Base-by-base conservation (phyloP, 2,113 vertebrate species). In the Limnothrissa miodon region DNA sequence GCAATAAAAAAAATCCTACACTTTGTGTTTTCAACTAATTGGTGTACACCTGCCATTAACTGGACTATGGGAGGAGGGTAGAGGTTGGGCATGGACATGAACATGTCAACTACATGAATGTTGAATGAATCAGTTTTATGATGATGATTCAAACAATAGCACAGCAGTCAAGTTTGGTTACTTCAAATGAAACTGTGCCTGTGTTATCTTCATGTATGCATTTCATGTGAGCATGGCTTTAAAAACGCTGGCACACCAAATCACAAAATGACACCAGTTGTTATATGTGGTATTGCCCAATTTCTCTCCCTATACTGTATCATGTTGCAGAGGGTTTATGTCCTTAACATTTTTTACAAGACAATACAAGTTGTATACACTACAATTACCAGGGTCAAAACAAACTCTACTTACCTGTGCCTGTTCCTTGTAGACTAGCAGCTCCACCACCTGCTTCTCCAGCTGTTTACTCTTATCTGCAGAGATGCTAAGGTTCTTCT, bases 401-500 rank as follows among this genome's bases (percentile, higher is more conserved):
- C 29, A 15, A 74, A 74, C 15, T 3, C 4, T 11, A 74, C 82
- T 90, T 93, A 99, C 98, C 92, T 93, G 92, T 87, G 93, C 95
- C 83, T 95, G 93, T 79, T 98, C 95, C 0, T 96, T 96, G 83
- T 95, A 94, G 4, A 89, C 89, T 83, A 91, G 93, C 89, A 98
- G 91, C 82, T 96, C 95, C 56, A 94, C 93, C 39, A 95, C 86
- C 86, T 92, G 89, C 83, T 93, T 93, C 88, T 95, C 88, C 81
- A 97, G 87, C 81, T 94, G 89, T 0, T 79, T 84, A 33, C 91
- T 93, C 81, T 92, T 92, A 81, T 92, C 90, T 2, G 90, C 93
- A 1, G 95, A 92, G 0, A 79, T 86, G 23, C 90, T 85, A 81
- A 96, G 94, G 7, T 93, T 93, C 84, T 93, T 90, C 62, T 96